Conservation (phyloP, 2,888 invertebrate genomes). For the Drosophila picticornis region DNA sequence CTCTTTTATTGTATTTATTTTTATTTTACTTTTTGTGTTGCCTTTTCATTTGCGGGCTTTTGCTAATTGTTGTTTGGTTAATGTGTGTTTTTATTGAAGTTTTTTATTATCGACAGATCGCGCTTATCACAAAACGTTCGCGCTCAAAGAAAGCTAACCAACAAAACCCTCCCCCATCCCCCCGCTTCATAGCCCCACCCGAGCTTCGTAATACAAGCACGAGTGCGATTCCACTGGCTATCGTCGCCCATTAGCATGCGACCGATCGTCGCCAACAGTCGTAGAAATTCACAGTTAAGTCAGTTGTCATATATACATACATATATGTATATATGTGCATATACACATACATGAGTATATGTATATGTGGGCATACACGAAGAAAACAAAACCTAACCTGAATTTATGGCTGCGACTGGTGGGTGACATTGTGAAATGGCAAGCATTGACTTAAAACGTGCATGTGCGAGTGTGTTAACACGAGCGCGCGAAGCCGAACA, state of each 20-base stretch:
- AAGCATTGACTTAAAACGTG: slow-evolving; percentile 36
- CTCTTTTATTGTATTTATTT: slow-evolving; percentile 4
- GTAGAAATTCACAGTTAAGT: slow-evolving; percentile 69
- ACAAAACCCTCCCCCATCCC: background rate
- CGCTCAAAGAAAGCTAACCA: slow-evolving; percentile 11
- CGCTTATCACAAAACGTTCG: slow-evolving; percentile 59
- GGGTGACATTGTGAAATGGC: slow-evolving; percentile 69
- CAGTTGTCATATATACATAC: slow-evolving; percentile 32
- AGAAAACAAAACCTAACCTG: slow-evolving; percentile 69
- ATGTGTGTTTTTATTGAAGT: slow-evolving; percentile 62
- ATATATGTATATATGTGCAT: background rate
- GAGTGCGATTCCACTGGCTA: slow-evolving; percentile 30
- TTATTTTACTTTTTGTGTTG: slow-evolving; percentile 8
- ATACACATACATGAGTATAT: background rate
- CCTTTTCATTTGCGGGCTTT: slow-evolving; percentile 57
- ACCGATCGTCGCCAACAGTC: slow-evolving; percentile 51
- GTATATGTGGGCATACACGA: slow-evolving; percentile 6
- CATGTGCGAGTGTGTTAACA: slow-evolving; percentile 35
- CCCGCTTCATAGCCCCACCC: too few relatives aligned
- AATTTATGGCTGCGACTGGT: slow-evolving; percentile 53
- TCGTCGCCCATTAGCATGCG: slow-evolving; percentile 46
- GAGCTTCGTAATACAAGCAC: background rate
- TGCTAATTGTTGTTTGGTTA: slow-evolving; percentile 68
- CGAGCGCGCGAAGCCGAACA: slow-evolving; percentile 68
- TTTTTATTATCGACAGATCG: slow-evolving; percentile 68